Evolutionary conservation across 2,797 vertebrate genomes (phyloP).

Genomic region (Clarias pachynema): DNA sequence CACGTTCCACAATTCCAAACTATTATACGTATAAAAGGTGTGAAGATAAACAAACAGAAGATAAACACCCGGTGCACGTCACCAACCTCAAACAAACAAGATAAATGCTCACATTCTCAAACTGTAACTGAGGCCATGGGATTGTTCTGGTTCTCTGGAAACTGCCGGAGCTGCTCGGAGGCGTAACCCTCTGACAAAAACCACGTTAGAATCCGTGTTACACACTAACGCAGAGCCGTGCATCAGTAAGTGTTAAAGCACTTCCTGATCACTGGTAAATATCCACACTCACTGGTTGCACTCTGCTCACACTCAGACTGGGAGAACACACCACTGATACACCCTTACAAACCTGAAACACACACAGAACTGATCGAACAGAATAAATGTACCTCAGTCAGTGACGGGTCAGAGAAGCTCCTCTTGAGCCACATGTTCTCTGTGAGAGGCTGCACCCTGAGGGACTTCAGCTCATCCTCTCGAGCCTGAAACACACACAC

Average conservation of each 20-base stretch:
- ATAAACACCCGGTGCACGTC: slow-evolving; percentile 12
- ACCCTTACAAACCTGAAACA: background rate
- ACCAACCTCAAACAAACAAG: background rate
- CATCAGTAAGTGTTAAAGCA: background rate
- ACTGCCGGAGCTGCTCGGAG: slow-evolving; percentile 41
- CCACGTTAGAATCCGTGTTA: background rate
- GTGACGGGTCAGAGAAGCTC: slow-evolving; percentile 69
- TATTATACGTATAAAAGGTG: background rate
- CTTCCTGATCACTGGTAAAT: background rate
- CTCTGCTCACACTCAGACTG: background rate
- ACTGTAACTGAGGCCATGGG: slow-evolving; percentile 65
- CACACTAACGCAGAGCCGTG: background rate
- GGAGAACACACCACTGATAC: background rate
- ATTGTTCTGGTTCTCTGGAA: slow-evolving; percentile 55
- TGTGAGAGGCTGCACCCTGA: slow-evolving; percentile 69
- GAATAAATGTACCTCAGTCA: slow-evolving; percentile 63
- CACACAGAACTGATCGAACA: background rate
- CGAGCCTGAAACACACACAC: slow-evolving; percentile 64
- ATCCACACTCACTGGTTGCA: no score
- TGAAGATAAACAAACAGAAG: background rate
- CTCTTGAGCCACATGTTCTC: slow-evolving; percentile 78
- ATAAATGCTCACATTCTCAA: slow-evolving; percentile 62
- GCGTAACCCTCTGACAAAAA: slow-evolving; percentile 61
- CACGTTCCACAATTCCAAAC: background rate
- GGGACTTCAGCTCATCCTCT: slow-evolving; percentile 68